These are phyloP conservation scores for Pseudoatta argentina DNA, from an alignment of 1,140 invertebrate species.

Conservation along the genomic window DNA sequence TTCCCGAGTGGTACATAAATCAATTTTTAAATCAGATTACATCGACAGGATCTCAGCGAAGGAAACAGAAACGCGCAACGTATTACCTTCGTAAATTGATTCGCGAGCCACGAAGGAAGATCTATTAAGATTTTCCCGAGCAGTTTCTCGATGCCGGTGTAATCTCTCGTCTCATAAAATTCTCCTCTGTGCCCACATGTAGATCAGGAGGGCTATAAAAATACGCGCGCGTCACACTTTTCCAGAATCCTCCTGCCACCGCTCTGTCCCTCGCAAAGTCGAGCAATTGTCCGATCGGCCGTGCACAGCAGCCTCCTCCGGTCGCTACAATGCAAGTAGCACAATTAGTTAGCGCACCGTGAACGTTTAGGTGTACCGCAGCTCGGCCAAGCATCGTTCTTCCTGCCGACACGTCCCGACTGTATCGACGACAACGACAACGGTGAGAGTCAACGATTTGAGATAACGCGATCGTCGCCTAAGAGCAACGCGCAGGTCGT, in stretches of 20 bases:
- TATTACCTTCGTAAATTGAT: background rate
- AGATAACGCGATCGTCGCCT: slow-evolving; percentile 48
- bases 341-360: slow-evolving; percentile 60
- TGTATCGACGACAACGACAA: background rate
- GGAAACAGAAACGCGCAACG: background rate
- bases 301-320: slow-evolving; percentile 32
- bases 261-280: slow-evolving; percentile 28
- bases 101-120: background rate
- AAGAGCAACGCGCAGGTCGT: slow-evolving; percentile 18
- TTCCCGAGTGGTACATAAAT: background rate
- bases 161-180: slow-evolving; percentile 6
- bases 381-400: background rate
- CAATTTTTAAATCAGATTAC: background rate
- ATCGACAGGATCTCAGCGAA: background rate
- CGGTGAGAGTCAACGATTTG: slow-evolving; percentile 50
- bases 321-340: slow-evolving; percentile 36
- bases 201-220: slow-evolving; percentile 54
- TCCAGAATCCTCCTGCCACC: slow-evolving; percentile 40
- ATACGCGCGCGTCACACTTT: slow-evolving; percentile 59
- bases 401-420: background rate
- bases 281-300: slow-evolving; percentile 61
- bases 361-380: slow-evolving; percentile 43
- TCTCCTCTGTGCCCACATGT: slow-evolving; percentile 27
- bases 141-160: background rate
- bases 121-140: background rate